A percentile compares a stretch with the other conserved stretches of the same genome.
phyloP scores from a whole-genome alignment of 2,113 vertebrate genomes.

The Gambusia affinis region DNA sequence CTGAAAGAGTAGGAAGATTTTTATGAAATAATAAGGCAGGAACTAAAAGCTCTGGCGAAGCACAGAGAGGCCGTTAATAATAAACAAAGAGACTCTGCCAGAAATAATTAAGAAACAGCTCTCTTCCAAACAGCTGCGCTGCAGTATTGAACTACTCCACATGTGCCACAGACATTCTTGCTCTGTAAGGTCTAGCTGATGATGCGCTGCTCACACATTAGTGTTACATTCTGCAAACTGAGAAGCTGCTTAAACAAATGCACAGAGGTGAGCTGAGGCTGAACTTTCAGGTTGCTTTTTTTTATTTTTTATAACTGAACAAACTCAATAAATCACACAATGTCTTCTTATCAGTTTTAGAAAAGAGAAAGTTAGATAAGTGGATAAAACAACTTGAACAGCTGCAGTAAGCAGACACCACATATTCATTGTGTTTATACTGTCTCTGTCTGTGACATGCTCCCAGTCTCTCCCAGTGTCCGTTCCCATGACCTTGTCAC shows the following conservation, averaged over 20 bases:
- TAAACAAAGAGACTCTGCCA: slow-evolving; percentile 14
- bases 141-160: slow-evolving; percentile 1
- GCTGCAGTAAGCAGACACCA: slow-evolving; percentile 67
- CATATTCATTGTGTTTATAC: slow-evolving; percentile 53
- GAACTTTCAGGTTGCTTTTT: slow-evolving; percentile 33
- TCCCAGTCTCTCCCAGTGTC: slow-evolving; percentile 41
- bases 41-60: background rate
- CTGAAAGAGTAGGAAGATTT: background rate
- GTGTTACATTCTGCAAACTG: slow-evolving; percentile 57
- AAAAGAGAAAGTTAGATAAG: slow-evolving; percentile 18
- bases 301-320: background rate
- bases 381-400: slow-evolving; percentile 42
- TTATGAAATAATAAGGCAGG: background rate
- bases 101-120: slow-evolving; percentile 33
- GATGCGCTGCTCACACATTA: slow-evolving; percentile 39
- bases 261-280: background rate
- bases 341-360: background rate
- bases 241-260: background rate
- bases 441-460: slow-evolving; percentile 47
- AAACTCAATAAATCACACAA: background rate
- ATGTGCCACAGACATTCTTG: background rate
- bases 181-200: slow-evolving; percentile 9
- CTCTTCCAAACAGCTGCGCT: slow-evolving; percentile 40
- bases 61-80: slow-evolving; percentile 18
- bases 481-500: slow-evolving; percentile 74